A percentile compares a stretch with the other conserved stretches of the same genome.
Conservation (phyloP, 2,113 vertebrate species). For the Pungitius pungitius region DNA sequence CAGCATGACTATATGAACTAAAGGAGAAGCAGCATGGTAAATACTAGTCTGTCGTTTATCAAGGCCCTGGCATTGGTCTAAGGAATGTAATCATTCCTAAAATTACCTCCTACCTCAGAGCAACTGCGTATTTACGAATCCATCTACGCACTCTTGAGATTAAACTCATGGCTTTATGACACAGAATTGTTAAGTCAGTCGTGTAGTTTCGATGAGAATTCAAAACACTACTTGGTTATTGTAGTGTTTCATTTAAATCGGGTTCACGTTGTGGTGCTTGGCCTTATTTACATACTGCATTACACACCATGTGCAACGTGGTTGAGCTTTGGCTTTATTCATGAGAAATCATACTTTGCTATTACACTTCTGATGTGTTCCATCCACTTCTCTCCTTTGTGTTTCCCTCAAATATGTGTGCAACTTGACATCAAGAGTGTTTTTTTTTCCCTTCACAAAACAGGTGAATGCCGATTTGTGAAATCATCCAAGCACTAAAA, state of each 20-base stretch:
- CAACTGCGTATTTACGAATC: conserved; percentile 10
- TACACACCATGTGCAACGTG: background rate
- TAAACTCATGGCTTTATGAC: background rate
- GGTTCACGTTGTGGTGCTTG: background rate
- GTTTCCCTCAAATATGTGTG: background rate
- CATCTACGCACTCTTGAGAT: conserved; percentile 10
- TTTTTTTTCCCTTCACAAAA: background rate
- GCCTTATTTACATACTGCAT: background rate
- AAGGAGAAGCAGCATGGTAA: background rate
- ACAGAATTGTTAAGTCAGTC: background rate
- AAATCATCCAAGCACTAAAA: conserved; percentile 4
- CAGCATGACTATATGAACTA: conserved; percentile 3
- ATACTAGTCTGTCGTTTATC: background rate
- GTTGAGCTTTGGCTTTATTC: background rate
- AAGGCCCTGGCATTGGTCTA: background rate
- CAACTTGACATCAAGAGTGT: background rate
- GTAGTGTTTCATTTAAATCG: background rate
- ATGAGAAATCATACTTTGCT: background rate
- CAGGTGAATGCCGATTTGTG: background rate
- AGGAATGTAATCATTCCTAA: conserved; percentile 4
- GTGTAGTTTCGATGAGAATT: background rate
- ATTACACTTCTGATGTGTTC: too few species aligned
- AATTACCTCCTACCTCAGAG: conserved; percentile 9
- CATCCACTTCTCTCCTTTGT: background rate
- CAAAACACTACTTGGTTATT: background rate